Percentiles rank a stretch among this genome's conserved stretches.
These are phyloP conservation scores for Montipora cactus DNA, from an alignment of 64 coral and sea anemone genomes.

Conservation along the genomic window DNA sequence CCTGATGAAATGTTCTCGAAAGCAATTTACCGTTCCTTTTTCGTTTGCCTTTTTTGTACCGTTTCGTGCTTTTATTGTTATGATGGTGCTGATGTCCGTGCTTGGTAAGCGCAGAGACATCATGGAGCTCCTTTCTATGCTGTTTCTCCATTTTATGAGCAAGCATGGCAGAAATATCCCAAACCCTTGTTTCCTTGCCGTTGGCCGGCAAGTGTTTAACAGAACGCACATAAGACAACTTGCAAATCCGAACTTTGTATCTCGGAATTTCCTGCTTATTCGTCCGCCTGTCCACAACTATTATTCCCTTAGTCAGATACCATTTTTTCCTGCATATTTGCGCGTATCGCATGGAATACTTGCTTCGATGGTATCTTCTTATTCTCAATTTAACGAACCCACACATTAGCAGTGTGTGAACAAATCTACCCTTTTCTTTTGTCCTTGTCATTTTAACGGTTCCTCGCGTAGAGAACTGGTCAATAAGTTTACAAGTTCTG, in stretches of 20 bases:
- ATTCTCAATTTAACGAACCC: conserved; percentile 65
- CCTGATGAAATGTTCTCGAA: background rate
- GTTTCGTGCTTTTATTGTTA: background rate
- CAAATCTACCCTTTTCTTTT: conserved; percentile 25
- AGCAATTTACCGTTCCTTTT: background rate
- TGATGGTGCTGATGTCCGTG: background rate
- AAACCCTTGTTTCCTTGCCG: conserved; percentile 28
- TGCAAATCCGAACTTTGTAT: conserved; percentile 59
- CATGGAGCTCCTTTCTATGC: background rate
- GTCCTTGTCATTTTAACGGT: conserved; percentile 61
- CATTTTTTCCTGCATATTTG: conserved; percentile 82
- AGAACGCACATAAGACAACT: conserved; percentile 53
- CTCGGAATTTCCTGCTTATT: conserved; percentile 14
- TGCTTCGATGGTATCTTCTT: conserved; percentile 6
- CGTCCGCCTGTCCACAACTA: conserved; percentile 12
- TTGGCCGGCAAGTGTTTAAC: conserved; percentile 1
- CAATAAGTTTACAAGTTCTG: conserved; percentile 68
- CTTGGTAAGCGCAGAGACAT: background rate
- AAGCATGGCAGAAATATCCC: background rate
- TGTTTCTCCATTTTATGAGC: conserved; percentile 10
- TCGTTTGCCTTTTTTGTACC: background rate
- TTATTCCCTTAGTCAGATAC: conserved; percentile 66
- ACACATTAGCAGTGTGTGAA: conserved; percentile 80
- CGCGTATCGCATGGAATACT: conserved; percentile 15
- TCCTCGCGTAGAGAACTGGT: conserved; percentile 72